Percentiles rank a stretch among this genome's conserved stretches.
These are phyloP conservation scores for Thyatira batis DNA, from an alignment of 2,888 invertebrate genomes.

Conservation along the genomic window DNA sequence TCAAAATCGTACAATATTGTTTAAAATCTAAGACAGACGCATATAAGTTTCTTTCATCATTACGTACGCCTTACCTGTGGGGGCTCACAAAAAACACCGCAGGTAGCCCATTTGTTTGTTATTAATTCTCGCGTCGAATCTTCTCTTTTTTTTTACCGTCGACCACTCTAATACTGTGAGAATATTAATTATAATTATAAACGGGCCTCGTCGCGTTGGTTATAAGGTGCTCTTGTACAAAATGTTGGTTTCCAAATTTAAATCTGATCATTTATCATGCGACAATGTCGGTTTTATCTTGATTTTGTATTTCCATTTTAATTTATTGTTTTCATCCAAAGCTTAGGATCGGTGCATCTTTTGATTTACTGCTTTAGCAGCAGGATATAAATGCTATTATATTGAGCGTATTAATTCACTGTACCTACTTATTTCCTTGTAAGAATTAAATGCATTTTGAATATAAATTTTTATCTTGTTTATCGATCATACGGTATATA, in stretches of 20 bases:
- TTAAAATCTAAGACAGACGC: constrained; percentile 76
- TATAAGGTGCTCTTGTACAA: constrained; percentile 65
- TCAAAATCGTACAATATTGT: constrained; percentile 77
- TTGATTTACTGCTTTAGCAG: constrained; percentile 37
- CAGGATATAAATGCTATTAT: not conserved
- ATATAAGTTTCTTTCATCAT: constrained; percentile 77
- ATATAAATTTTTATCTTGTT: not conserved
- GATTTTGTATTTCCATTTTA: constrained; percentile 55
- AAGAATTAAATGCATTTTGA: not conserved
- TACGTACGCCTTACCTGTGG: constrained; percentile 73
- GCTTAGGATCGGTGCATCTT: constrained; percentile 33
- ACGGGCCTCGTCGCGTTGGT: constrained; percentile 75
- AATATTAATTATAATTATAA: constrained; percentile 83
- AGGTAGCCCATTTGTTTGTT: constrained; percentile 83
- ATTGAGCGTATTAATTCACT: not conserved
- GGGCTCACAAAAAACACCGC: constrained; percentile 78
- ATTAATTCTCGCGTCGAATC: constrained; percentile 81
- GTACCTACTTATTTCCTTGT: not conserved
- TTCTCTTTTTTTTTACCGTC: constrained; percentile 68
- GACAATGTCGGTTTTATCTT: constrained; percentile 78
- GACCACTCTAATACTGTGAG: constrained; percentile 80
- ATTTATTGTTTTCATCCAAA: constrained; percentile 47
- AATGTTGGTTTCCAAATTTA: constrained; percentile 74
- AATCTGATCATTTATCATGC: constrained; percentile 81
- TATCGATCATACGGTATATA: too few species aligned